phyloP scores from a whole-genome alignment of 2,888 invertebrate genomes.

The Ametastegia equiseti region DNA sequence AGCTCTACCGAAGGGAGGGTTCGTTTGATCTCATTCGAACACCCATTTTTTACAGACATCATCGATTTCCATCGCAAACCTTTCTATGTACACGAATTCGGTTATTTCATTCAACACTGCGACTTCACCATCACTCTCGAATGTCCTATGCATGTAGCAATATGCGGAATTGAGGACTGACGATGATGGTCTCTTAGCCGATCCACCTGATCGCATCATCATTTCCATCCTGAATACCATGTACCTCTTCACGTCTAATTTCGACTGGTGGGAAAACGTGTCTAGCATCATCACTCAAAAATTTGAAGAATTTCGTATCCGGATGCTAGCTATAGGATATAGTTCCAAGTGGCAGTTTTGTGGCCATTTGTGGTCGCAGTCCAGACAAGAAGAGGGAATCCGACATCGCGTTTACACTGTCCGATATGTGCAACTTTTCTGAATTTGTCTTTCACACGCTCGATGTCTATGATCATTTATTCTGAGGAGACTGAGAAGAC shows the following conservation, averaged over 20 bases:
- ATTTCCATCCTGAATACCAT: neutral
- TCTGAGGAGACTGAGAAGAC: neutral
- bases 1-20: neutral
- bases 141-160: too few relatives aligned
- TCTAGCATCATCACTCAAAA: too few relatives aligned
- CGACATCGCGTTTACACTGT: too few relatives aligned
- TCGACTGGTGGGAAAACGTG: neutral
- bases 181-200: neutral
- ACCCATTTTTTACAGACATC: conserved; percentile 2
- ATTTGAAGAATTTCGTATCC: too few relatives aligned
- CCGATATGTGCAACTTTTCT: too few relatives aligned
- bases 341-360: too few relatives aligned
- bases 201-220: neutral
- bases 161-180: neutral
- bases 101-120: conserved; percentile 14
- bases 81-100: neutral
- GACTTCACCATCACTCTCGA: neutral
- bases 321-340: too few relatives aligned
- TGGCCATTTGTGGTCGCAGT: too few relatives aligned
- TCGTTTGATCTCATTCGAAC: conserved; percentile 23
- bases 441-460: too few relatives aligned
- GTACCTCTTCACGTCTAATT: neutral
- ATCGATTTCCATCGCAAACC: neutral
- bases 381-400: too few relatives aligned
- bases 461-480: too few relatives aligned